Evolutionary conservation across 1,140 invertebrate genomes (phyloP).

Genomic region (Coptotermes formosanus): DNA sequence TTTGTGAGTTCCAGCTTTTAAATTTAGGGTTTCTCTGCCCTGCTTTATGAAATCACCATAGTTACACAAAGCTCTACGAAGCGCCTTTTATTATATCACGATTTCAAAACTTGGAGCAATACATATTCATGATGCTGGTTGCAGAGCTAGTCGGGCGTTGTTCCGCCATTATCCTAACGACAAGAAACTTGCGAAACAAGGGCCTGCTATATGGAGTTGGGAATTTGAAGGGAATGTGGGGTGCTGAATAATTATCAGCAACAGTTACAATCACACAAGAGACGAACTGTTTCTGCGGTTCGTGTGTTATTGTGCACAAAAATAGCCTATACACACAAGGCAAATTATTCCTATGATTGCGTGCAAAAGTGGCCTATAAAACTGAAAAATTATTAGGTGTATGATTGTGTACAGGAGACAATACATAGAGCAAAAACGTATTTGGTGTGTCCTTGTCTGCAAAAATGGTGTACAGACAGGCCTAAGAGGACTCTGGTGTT

Average conservation of each 20-base stretch:
- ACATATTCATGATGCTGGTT: not conserved
- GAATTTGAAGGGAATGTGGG: not conserved
- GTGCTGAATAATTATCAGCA: not conserved
- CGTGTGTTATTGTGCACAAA: not conserved
- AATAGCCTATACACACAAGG: too few species aligned
- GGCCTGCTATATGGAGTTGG: not conserved
- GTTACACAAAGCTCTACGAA: not conserved
- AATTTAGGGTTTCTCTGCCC: not conserved
- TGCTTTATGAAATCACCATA: not conserved
- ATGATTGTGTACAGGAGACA: too few species aligned
- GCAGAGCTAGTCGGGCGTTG: not conserved
- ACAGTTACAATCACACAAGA: not conserved
- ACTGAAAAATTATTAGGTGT: too few species aligned
- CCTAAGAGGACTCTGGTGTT: too few species aligned
- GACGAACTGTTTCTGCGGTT: not conserved
- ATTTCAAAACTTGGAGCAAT: constrained; percentile 13
- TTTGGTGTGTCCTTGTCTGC: too few species aligned
- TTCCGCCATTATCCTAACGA: not conserved
- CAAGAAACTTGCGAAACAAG: constrained; percentile 15
- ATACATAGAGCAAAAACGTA: too few species aligned
- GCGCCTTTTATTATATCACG: not conserved
- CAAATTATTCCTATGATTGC: too few species aligned
- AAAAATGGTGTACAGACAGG: too few species aligned
- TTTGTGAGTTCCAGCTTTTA: not conserved
- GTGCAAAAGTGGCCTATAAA: too few species aligned